A percentile compares a stretch with the other conserved stretches of the same genome.
These are phyloP conservation scores for Stegana nigrithorax DNA, from an alignment of 2,888 invertebrate species.

Conservation along the genomic window DNA sequence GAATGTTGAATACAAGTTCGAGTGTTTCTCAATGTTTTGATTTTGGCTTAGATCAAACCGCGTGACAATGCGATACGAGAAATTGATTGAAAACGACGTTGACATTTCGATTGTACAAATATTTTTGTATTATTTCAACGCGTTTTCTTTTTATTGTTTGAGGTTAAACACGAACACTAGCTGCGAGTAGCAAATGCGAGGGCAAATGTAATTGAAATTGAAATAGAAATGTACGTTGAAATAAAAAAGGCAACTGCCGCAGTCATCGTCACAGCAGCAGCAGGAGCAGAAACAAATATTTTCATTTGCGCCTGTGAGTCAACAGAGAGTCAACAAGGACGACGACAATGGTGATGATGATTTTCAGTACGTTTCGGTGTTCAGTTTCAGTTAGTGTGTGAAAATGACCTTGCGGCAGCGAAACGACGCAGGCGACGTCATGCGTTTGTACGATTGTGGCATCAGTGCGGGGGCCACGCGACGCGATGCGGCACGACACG, in stretches of 20 bases:
- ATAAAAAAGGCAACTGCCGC: too few species aligned
- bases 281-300: constrained; percentile 14
- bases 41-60: not conserved
- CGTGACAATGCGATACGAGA: not conserved
- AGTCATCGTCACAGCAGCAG: constrained; percentile 10
- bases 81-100: constrained; percentile 3
- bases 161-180: constrained; percentile 29
- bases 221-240: too few species aligned
- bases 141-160: constrained; percentile 28
- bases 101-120: constrained; percentile 57
- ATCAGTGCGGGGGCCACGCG: not conserved
- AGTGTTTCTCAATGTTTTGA: too few species aligned
- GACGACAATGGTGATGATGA: too few species aligned
- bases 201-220: too few species aligned
- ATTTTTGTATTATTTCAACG: constrained; percentile 57
- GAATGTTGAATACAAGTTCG: too few species aligned
- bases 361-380: too few species aligned
- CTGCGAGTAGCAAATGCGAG: too few species aligned
- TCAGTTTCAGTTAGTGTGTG: constrained; percentile 44
- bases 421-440: constrained; percentile 18
- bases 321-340: constrained; percentile 15
- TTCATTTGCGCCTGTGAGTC: constrained; percentile 14
- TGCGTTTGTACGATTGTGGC: not conserved
- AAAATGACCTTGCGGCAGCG: constrained; percentile 56
- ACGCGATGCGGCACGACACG: not conserved